phyloP scores from a whole-genome alignment of 2,888 invertebrate species.

The Apoda limacodes region DNA sequence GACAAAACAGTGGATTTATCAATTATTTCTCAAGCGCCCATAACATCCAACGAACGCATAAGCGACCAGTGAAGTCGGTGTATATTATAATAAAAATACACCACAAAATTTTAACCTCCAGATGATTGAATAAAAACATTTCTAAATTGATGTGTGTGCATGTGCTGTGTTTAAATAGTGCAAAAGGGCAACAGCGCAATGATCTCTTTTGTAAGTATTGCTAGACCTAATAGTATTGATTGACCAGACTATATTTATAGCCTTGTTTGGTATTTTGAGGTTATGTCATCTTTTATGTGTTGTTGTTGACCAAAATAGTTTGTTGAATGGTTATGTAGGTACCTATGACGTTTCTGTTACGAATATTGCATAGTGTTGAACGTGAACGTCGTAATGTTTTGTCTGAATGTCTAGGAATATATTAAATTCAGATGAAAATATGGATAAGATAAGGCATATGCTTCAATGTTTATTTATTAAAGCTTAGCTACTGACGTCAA shows the following conservation, averaged over 20 bases:
- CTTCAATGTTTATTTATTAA: no score
- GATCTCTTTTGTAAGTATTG: slow-evolving; percentile 53
- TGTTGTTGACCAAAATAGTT: no score
- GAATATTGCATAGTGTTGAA: slow-evolving; percentile 9
- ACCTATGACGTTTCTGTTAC: no score
- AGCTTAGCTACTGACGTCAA: no score
- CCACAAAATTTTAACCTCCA: no score
- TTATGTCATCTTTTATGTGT: no score
- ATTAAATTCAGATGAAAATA: no score
- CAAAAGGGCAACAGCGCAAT: slow-evolving; percentile 51
- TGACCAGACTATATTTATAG: slow-evolving; percentile 23
- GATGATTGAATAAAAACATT: no score
- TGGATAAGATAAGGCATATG: no score
- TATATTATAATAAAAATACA: no score
- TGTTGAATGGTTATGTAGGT: no score
- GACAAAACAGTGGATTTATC: slow-evolving; percentile 54
- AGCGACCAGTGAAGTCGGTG: slow-evolving; percentile 42
- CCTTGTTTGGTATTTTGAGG: slow-evolving; percentile 56
- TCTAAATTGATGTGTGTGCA: slow-evolving; percentile 43
- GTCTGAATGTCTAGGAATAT: no score
- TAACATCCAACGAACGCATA: slow-evolving; percentile 41
- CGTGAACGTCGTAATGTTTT: slow-evolving; percentile 3
- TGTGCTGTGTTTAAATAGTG: slow-evolving; percentile 59
- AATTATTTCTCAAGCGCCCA: slow-evolving; percentile 42
- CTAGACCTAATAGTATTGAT: slow-evolving; percentile 21